A percentile compares a stretch with the other conserved stretches of the same genome.
Evolutionary conservation across 2,797 vertebrate genomes (phyloP).

Genomic region (Simalia tracyae): DNA sequence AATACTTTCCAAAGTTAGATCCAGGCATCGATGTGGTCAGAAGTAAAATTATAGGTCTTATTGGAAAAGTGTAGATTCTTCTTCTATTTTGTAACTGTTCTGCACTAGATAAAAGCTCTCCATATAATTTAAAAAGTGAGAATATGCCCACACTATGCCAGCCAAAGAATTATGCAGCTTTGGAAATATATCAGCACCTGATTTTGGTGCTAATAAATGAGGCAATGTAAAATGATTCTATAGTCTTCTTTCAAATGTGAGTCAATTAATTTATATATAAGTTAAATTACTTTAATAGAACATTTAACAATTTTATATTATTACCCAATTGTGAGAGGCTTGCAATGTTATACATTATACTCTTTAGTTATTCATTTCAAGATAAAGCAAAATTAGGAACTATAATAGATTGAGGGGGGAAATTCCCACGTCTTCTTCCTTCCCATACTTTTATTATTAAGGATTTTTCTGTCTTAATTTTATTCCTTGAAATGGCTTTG

Average conservation of each 20-base stretch:
- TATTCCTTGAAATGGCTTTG: conserved; percentile 44
- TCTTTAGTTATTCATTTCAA: conserved; percentile 62
- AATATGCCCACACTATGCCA: conserved; percentile 69
- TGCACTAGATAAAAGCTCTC: conserved; percentile 49
- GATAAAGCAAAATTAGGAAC: conserved; percentile 55
- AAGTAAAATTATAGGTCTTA: conserved; percentile 20
- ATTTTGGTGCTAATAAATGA: conserved; percentile 73
- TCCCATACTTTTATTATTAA: not conserved
- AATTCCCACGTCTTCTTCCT: not conserved
- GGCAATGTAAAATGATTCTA: conserved; percentile 65
- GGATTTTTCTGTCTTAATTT: not conserved
- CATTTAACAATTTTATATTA: conserved; percentile 61
- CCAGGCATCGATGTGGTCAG: not conserved
- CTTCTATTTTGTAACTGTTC: conserved; percentile 50
- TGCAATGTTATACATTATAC: conserved; percentile 46
- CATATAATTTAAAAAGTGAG: conserved; percentile 75
- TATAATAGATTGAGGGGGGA: conserved; percentile 22
- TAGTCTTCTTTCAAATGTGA: conserved; percentile 58
- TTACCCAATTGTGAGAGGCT: conserved; percentile 51
- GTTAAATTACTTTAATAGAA: conserved; percentile 69
- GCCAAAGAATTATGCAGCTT: conserved; percentile 69
- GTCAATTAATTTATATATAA: conserved; percentile 72
- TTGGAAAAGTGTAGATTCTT: conserved; percentile 43
- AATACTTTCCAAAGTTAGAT: conserved; percentile 15
- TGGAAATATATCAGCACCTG: conserved; percentile 73